phyloP scores from a whole-genome alignment of 2,888 invertebrate genomes.

The Meghimatium bilineatum region DNA sequence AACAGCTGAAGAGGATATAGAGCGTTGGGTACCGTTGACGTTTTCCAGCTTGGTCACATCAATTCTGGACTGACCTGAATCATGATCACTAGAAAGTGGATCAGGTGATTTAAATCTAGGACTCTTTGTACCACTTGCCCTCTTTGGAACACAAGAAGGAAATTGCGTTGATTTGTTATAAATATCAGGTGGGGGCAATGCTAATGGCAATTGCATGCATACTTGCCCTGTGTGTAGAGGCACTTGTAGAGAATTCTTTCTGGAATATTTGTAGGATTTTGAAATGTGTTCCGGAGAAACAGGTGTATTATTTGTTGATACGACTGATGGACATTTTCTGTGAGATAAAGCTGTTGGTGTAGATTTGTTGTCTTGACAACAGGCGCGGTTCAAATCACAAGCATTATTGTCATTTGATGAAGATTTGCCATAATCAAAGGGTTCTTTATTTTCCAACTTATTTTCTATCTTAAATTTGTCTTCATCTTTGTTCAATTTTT shows the following conservation, averaged over 20 bases:
- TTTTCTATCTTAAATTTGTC: too few species aligned
- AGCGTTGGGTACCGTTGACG: neutral
- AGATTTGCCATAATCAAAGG: neutral
- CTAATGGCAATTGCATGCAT: neutral
- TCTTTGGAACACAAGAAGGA: neutral
- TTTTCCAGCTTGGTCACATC: neutral
- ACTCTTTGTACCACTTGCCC: neutral
- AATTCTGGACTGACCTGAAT: too few species aligned
- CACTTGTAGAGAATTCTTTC: slow-evolving; percentile 1
- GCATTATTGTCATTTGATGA: neutral
- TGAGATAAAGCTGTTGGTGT: neutral
- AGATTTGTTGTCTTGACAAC: neutral
- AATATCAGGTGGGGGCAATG: neutral
- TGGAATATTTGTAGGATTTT: neutral
- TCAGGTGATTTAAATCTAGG: slow-evolving; percentile 3
- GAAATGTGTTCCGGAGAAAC: neutral
- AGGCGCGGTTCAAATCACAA: neutral
- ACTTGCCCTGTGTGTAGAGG: slow-evolving; percentile 1
- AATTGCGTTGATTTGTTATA: neutral
- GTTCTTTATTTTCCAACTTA: neutral
- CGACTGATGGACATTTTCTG: neutral
- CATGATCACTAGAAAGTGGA: neutral
- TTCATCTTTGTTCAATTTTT: neutral
- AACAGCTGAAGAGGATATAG: neutral
- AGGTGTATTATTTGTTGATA: neutral